These are phyloP conservation scores for Spondyliosoma cantharus DNA, from an alignment of 2,797 vertebrate species.

Conservation along the genomic window DNA sequence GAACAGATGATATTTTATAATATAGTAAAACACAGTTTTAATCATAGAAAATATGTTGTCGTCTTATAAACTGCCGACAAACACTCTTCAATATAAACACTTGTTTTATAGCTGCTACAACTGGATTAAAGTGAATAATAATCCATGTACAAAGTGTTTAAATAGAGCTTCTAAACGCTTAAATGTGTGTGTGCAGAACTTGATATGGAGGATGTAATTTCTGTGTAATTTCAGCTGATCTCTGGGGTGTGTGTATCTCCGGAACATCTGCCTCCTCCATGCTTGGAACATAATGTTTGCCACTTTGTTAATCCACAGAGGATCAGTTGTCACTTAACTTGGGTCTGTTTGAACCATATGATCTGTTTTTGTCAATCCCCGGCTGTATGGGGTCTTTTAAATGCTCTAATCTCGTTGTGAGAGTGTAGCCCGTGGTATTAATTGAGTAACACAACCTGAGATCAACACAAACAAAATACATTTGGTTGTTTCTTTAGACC, in stretches of 20 bases:
- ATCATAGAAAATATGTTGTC: neutral
- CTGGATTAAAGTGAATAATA: neutral
- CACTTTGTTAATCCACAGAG: constrained; percentile 42
- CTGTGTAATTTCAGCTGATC: constrained; percentile 27
- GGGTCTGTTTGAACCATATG: constrained; percentile 17
- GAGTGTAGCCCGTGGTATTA: neutral
- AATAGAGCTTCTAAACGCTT: constrained; percentile 3
- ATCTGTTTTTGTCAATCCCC: constrained; percentile 35
- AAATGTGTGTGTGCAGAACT: neutral
- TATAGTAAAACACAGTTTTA: neutral
- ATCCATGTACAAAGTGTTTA: neutral
- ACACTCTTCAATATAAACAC: neutral
- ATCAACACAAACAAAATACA: constrained; percentile 13
- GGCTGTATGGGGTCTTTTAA: constrained; percentile 1
- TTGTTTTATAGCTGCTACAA: neutral
- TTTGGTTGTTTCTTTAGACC: neutral
- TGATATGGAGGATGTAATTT: constrained; percentile 6
- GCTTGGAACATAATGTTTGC: constrained; percentile 23
- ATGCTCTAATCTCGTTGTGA: constrained; percentile 35
- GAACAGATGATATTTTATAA: neutral
- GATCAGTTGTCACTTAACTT: constrained; percentile 23
- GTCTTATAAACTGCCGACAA: neutral
- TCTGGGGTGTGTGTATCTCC: constrained; percentile 14
- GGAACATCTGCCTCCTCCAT: constrained; percentile 39
- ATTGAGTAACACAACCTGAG: neutral